phyloP scores from a whole-genome alignment of 2,888 invertebrate genomes.

The Caenorhabditis parvicauda region DNA sequence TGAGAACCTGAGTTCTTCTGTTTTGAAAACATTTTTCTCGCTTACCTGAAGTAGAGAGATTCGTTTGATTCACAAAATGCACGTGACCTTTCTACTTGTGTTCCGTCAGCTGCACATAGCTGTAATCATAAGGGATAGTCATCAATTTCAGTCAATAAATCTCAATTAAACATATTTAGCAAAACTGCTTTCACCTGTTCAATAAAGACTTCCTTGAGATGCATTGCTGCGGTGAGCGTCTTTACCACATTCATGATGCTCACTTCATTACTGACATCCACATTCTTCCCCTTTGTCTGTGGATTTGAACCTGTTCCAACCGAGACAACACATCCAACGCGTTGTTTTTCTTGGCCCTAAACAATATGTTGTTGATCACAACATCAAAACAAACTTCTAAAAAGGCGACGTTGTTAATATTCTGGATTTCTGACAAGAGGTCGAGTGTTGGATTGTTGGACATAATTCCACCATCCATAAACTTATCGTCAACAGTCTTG shows the following conservation, averaged over 20 bases:
- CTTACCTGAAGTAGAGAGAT: slow-evolving; percentile 21
- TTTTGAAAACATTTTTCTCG: not conserved
- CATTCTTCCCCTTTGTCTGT: slow-evolving; percentile 54
- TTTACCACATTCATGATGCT: slow-evolving; percentile 73
- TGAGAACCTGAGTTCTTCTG: not conserved
- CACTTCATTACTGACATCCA: slow-evolving; percentile 15
- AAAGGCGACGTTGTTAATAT: too few species aligned
- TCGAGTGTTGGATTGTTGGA: slow-evolving; percentile 50
- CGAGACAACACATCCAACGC: slow-evolving; percentile 75
- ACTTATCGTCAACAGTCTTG: slow-evolving; percentile 60
- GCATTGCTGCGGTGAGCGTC: slow-evolving; percentile 77
- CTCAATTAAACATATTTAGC: not conserved
- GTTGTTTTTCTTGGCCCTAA: slow-evolving; percentile 70
- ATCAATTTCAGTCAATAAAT: not conserved
- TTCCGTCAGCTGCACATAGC: slow-evolving; percentile 74
- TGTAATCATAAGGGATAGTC: slow-evolving; percentile 75
- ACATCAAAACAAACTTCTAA: too few species aligned
- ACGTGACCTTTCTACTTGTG: slow-evolving; percentile 80
- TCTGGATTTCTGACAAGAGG: slow-evolving; percentile 71
- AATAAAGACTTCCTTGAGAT: slow-evolving; percentile 80
- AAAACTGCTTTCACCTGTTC: slow-evolving; percentile 72
- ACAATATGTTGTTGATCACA: slow-evolving; percentile 29
- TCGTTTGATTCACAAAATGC: slow-evolving; percentile 21
- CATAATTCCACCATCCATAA: slow-evolving; percentile 74
- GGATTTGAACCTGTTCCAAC: slow-evolving; percentile 71